Conservation (phyloP, 2,113 vertebrate species). For the Patagioenas fasciata region DNA sequence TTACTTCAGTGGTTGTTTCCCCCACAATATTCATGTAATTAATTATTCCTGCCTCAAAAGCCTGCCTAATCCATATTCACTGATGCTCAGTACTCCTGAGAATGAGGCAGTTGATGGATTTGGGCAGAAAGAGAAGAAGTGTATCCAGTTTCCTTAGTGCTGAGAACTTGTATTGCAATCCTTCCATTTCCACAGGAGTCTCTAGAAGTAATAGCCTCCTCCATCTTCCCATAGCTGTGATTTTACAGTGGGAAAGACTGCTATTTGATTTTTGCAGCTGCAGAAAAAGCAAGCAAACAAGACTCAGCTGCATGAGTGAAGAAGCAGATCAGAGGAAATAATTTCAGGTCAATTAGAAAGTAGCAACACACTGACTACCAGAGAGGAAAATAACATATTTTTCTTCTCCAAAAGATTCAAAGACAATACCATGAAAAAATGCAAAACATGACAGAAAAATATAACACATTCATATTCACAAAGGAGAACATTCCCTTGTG, state of each 20-base stretch:
- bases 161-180: neutral
- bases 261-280: constrained; percentile 17
- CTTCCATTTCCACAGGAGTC: neutral
- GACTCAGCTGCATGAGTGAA: neutral
- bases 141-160: neutral
- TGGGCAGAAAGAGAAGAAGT: neutral
- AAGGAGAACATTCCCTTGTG: neutral
- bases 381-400: neutral
- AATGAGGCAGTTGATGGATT: neutral
- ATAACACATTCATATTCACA: neutral
- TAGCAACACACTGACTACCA: neutral
- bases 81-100: neutral
- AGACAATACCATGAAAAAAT: neutral
- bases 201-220: neutral
- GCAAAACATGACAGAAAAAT: neutral
- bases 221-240: neutral
- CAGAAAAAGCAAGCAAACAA: neutral
- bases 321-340: constrained; percentile 8
- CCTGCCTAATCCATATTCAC: neutral
- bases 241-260: neutral
- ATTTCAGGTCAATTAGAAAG: neutral
- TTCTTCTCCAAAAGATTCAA: neutral
- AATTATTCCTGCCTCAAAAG: neutral
- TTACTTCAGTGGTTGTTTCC: neutral
- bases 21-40: neutral